Conservation (phyloP, 2,113 vertebrate species). For the Sphaerodactylus townsendi region DNA sequence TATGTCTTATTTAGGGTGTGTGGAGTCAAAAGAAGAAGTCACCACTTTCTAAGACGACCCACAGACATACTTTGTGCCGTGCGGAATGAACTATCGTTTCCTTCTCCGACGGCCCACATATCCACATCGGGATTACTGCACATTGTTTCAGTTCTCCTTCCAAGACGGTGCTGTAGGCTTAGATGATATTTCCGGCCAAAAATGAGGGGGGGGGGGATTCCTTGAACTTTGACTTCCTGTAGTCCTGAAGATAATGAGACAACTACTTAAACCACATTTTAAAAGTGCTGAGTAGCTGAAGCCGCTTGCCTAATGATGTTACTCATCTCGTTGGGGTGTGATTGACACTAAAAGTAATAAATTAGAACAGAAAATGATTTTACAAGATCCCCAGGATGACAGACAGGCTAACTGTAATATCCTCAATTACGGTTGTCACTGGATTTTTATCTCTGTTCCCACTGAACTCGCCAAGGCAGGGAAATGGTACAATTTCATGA, state of each 20-base stretch:
- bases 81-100: not conserved
- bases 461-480: conserved; percentile 62
- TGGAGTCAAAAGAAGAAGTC: no score
- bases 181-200: conserved; percentile 54
- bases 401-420: conserved; percentile 77
- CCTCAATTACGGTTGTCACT: conserved; percentile 76
- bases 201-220: conserved; percentile 50
- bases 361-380: conserved; percentile 84
- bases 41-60: no score
- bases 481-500: conserved; percentile 61
- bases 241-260: conserved; percentile 83
- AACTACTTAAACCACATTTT: conserved; percentile 79
- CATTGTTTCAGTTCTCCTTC: conserved; percentile 33
- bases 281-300: conserved; percentile 84
- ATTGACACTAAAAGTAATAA: conserved; percentile 88
- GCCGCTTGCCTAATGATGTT: conserved; percentile 76
- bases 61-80: no score
- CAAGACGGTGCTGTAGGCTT: conserved; percentile 54
- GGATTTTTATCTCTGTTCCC: conserved; percentile 74
- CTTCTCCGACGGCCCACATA: no score
- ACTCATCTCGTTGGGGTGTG: conserved; percentile 73
- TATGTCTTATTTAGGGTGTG: no score
- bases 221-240: conserved; percentile 77
- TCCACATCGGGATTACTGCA: conserved; percentile 26
- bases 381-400: conserved; percentile 75